Evolutionary conservation across 2,113 vertebrate genomes (phyloP).

Genomic region (Marmota flaviventris): DNA sequence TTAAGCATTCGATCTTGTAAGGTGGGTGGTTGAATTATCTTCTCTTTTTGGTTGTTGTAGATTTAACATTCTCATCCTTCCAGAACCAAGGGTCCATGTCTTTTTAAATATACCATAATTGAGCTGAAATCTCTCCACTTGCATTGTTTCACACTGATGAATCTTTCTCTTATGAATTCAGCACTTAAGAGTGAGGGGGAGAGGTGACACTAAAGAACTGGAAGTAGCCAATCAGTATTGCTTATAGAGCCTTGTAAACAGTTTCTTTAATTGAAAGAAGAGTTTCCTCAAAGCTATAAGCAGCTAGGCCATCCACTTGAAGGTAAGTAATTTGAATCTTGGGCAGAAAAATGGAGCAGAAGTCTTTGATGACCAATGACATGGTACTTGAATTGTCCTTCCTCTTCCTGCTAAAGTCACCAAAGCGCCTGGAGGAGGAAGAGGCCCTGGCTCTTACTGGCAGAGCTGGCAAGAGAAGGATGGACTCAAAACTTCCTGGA

Average conservation of each 20-base stretch:
- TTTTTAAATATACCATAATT: neutral
- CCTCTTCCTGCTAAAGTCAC: neutral
- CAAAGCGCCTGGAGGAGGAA: too few species aligned
- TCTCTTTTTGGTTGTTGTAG: neutral
- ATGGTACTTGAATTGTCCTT: accelerated
- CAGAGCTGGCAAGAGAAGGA: neutral
- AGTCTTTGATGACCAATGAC: neutral
- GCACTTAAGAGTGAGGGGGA: neutral
- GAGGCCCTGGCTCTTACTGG: neutral
- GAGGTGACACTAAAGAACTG: neutral
- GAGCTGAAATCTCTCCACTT: neutral
- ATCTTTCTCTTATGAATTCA: neutral
- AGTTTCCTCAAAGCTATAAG: neutral
- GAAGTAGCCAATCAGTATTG: neutral
- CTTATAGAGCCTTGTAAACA: neutral
- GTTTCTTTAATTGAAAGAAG: neutral
- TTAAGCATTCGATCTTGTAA: neutral
- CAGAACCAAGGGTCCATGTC: neutral
- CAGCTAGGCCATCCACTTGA: neutral
- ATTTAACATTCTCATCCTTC: neutral
- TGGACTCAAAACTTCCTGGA: neutral
- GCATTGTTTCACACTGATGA: neutral
- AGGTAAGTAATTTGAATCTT: neutral
- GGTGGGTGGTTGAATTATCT: neutral
- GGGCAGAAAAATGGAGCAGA: neutral